A percentile compares a stretch with the other conserved stretches of the same genome.
Evolutionary conservation across 2,113 vertebrate genomes (phyloP).

Genomic region (Spea multiplicata): DNA sequence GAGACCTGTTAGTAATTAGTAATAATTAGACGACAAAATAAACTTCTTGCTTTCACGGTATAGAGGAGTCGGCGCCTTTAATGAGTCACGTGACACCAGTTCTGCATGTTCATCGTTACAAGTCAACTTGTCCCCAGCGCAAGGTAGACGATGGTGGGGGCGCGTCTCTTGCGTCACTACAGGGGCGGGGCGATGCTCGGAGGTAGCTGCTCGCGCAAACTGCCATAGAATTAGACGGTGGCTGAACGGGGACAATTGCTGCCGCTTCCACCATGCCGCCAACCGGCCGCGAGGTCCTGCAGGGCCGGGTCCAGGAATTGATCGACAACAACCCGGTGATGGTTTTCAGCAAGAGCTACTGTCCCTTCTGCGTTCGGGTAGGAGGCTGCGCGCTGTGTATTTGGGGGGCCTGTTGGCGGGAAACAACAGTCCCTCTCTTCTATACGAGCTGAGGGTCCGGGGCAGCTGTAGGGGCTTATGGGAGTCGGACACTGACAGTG

Average conservation of each 20-base stretch:
- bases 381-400: background rate
- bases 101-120: conserved; percentile 27
- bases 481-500: too few relatives aligned
- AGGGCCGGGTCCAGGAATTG: conserved; percentile 71
- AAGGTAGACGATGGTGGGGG: background rate
- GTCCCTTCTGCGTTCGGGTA: conserved; percentile 85
- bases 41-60: too few relatives aligned
- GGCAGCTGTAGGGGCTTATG: background rate
- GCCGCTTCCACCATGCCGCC: conserved; percentile 13
- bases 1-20: too few relatives aligned
- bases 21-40: too few relatives aligned
- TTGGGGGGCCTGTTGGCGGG: background rate
- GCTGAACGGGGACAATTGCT: background rate
- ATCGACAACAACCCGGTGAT: conserved; percentile 77
- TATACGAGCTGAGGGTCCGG: fast-evolving
- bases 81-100: conserved; percentile 8
- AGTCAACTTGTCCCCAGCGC: background rate
- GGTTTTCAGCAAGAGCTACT: conserved; percentile 93
- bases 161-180: background rate
- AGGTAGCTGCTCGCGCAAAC: background rate
- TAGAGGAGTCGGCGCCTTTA: background rate
- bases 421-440: too few relatives aligned
- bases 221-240: background rate
- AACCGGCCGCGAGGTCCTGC: conserved; percentile 52
- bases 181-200: background rate